A percentile compares a stretch with the other conserved stretches of the same genome.
Conservation (phyloP, 2,113 vertebrate species). For the Sinocyclocheilus rhinocerous region DNA sequence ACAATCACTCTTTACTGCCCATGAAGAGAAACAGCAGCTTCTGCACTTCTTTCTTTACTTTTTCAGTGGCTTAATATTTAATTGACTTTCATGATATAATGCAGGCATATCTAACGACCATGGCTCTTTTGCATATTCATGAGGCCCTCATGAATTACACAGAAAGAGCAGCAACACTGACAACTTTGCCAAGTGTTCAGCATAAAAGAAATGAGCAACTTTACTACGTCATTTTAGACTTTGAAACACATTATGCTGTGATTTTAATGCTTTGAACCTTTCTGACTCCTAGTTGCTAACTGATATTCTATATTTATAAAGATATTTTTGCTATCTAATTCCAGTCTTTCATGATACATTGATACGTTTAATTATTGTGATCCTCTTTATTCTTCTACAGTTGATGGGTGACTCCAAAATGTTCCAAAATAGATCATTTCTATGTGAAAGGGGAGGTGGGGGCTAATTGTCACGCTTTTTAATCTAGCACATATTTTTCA, state of each 20-base stretch:
- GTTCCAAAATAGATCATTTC: too few relatives aligned
- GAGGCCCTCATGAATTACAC: constrained; percentile 35
- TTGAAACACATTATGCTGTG: background rate
- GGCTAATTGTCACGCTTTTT: too few relatives aligned
- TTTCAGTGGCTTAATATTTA: constrained; percentile 51
- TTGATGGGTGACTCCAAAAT: too few relatives aligned
- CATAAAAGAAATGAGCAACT: background rate
- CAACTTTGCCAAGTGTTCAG: background rate
- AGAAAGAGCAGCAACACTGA: background rate
- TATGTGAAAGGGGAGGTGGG: too few relatives aligned
- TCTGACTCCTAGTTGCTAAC: background rate
- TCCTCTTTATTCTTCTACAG: too few relatives aligned
- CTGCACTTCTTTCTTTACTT: constrained; percentile 1
- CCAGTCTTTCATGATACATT: constrained; percentile 2
- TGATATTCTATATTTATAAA: background rate
- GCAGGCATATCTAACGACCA: constrained; percentile 40
- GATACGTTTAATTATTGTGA: background rate
- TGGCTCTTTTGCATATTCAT: constrained; percentile 54
- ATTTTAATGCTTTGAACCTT: background rate
- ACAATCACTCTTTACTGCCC: background rate
- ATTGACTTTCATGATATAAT: constrained; percentile 42
- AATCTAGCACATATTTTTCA: too few relatives aligned
- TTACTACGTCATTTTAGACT: background rate
- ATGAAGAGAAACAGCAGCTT: background rate
- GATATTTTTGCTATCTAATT: background rate